These are phyloP conservation scores for Gastracanthus pulcherrimus DNA, from an alignment of 2,888 invertebrate genomes.

Conservation along the genomic window DNA sequence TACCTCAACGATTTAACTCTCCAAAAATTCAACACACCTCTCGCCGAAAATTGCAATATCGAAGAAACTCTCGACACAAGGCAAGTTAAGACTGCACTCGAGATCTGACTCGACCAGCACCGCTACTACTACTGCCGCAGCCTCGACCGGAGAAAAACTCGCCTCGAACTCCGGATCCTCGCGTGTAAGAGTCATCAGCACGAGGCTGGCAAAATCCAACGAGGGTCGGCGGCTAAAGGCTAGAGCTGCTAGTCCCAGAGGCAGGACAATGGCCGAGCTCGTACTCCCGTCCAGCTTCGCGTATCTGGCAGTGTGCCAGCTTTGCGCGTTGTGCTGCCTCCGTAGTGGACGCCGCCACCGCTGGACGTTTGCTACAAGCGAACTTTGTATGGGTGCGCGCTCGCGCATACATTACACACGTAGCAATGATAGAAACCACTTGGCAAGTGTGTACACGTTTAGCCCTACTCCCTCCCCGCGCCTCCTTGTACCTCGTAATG, in stretches of 20 bases:
- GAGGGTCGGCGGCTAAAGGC: neutral
- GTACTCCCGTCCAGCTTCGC: neutral
- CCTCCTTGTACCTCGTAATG: neutral
- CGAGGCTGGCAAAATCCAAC: neutral
- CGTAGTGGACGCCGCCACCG: neutral
- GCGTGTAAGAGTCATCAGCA: neutral
- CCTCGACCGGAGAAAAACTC: neutral
- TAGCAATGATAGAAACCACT: conserved; percentile 65
- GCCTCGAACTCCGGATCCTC: neutral
- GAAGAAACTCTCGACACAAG: too few species aligned
- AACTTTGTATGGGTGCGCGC: conserved; percentile 62
- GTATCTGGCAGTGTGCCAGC: conserved; percentile 23
- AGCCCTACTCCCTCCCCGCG: neutral
- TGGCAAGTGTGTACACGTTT: conserved; percentile 59
- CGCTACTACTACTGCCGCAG: too few species aligned
- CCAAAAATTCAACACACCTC: too few species aligned
- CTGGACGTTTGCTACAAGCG: conserved; percentile 57
- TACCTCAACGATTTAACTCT: too few species aligned
- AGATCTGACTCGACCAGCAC: too few species aligned
- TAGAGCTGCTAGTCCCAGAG: neutral
- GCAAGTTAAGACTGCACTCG: too few species aligned
- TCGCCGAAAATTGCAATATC: conserved; percentile 6
- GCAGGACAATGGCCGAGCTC: neutral
- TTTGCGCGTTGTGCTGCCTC: neutral
- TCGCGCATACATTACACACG: conserved; percentile 63